Base-by-base conservation (phyloP, 2,888 invertebrate genomes). In the Caenorhabditis sp. region DNA sequence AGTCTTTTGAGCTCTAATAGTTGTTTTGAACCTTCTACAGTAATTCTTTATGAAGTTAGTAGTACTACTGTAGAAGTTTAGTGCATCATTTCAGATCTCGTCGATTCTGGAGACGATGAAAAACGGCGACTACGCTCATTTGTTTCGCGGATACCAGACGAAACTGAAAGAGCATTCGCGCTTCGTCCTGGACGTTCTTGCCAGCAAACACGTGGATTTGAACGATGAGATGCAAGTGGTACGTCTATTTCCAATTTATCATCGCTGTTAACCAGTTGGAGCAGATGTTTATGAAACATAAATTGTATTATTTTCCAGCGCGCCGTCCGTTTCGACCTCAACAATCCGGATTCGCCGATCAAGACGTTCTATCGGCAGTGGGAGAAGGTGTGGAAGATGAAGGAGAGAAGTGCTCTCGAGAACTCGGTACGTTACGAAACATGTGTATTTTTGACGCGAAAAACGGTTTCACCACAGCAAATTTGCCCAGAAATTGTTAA, bases 341-440 rank as follows among this genome's bases (percentile, higher is more conserved):
- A 79, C 46, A 70, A 77, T 30, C 78, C 81, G 7, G 78, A 82
- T 22, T 76, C 79, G 43, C 83, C 83, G 17, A 63, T 83, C 37
- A 76, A 78, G 2, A n/a, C 73, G 24, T 83, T 75, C 71, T 82
- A 83, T 48, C 41, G 82, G 11, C 77, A 82, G 56, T 81, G 82
- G 83, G 77, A 80, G 56, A 79, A 81, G 50, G 78, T 79, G 17
- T 83, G 83, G 83, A 83, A 83, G 75, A 65, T 78, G 68, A 82
- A 81, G 63, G 76, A 81, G 30, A 50, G 61, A 37, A 43, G 72
- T 30, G 58, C 55, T 4, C 2, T 52, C 15, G 52, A 59, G 20
- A 24, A 39, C 9, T 70, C 61, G 45, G 78, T 78, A n/a, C 20
- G 45, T 52, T 52, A n/a, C n/a, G n/a, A n/a, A n/a, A n/a, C n/a